Conservation (phyloP, 2,797 vertebrate genomes). For the Sebastes nivosus region DNA sequence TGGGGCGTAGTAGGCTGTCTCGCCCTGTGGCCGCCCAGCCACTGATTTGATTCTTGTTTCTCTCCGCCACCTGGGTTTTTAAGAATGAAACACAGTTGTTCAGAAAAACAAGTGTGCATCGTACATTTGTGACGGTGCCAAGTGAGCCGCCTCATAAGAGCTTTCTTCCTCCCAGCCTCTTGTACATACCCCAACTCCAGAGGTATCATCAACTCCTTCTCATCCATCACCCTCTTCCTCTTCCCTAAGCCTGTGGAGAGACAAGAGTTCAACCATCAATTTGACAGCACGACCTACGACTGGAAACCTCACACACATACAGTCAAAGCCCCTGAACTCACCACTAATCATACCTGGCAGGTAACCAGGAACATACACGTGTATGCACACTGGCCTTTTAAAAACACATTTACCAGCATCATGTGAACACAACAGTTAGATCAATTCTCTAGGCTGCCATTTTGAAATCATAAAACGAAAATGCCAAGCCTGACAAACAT, state of each 20-base stretch:
- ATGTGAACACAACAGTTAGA: background rate
- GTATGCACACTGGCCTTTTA: background rate
- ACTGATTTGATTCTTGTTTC: slow-evolving; percentile 93
- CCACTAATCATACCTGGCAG: background rate
- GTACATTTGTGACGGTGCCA: background rate
- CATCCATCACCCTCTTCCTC: slow-evolving; percentile 92
- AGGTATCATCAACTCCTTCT: slow-evolving; percentile 92
- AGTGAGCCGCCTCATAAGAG: slow-evolving; percentile 7
- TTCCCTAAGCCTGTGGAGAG: slow-evolving; percentile 88
- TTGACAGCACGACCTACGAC: slow-evolving; percentile 10
- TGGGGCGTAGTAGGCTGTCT: slow-evolving; percentile 94
- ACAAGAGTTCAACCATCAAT: slow-evolving; percentile 46
- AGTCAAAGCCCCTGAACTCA: slow-evolving; percentile 17
- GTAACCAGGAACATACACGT: background rate
- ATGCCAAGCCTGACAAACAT: background rate
- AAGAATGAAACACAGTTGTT: background rate
- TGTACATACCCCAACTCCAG: slow-evolving; percentile 93
- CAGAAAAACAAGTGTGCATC: background rate
- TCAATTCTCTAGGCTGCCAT: background rate
- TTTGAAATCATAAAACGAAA: background rate
- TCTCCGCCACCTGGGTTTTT: slow-evolving; percentile 91
- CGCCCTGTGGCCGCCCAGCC: slow-evolving; percentile 91
- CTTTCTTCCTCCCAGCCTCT: slow-evolving; percentile 13
- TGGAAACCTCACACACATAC: slow-evolving; percentile 17
- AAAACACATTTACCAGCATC: slow-evolving; percentile 5